Base-by-base conservation (phyloP, 1,140 invertebrate species). In the Drosophila sucinea region DNA sequence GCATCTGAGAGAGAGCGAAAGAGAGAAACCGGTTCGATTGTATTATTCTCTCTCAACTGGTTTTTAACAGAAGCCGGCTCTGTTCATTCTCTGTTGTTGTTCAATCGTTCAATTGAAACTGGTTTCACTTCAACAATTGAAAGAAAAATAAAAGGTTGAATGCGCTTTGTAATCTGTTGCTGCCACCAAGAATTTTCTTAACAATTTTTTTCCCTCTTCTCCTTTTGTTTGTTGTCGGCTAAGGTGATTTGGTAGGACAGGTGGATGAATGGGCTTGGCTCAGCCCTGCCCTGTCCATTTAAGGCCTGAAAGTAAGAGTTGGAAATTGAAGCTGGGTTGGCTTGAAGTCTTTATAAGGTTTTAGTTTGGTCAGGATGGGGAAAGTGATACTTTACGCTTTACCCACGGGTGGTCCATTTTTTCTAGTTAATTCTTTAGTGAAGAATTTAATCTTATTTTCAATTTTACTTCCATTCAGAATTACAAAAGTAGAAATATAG, bases 221-320 rank as follows among this genome's bases (percentile, higher is more conserved):
- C 40, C 11, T 60, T 58, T 30, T 54, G 47, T 44, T 30, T 44
- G 57, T 32, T 32, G 51, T 4, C 11, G 35, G 35, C 10, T 38
- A 38, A 11, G 10, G 56, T 51, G 44, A 51, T 51, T 51, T 51
- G 51, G 54, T 32, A 67, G 55, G 11, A 35, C 54, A 63, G 51
- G 60, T 57, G 41, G 1, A 67, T 54, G 29, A 25, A 54, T 38
- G 54, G 54, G 66, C 66, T 67, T 60, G 69, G 41, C 57, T 60
- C 44, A 47, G 44, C 17, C 23, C 44, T 25, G 44, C 23, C 44
- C 35, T 38, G 35, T 25, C 68, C 41, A 60, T 65, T 67, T 67
- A 71, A 71, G 70, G 66, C 57, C 66, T 71, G 70, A 71, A 71
- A 71, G 70, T 61, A 55, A 71, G 41, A 71, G 70, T 67, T 60